phyloP scores from a whole-genome alignment of 35 echinoderm and acorn worm genomes.

The Heliocidaris tuberculata region DNA sequence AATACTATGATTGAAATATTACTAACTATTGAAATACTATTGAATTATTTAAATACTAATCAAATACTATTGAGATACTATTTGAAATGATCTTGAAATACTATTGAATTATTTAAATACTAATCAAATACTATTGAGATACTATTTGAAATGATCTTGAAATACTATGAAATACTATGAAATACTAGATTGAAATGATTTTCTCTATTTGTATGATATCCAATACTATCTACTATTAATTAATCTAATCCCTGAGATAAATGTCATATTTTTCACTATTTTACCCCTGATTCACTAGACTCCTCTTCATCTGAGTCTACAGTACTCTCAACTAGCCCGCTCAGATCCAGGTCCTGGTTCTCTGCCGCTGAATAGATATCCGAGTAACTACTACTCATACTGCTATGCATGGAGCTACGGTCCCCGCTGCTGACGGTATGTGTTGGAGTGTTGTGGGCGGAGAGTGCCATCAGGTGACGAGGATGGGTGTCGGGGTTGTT shows the following conservation, averaged over 20 bases:
- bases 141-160: no score
- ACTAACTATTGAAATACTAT: no score
- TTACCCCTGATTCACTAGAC: constrained; percentile 88
- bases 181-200: no score
- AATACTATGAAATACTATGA: neutral
- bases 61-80: no score
- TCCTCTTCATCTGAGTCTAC: constrained; percentile 99
- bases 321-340: constrained; percentile 79
- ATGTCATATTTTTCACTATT: neutral
- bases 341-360: constrained; percentile 78
- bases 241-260: no score
- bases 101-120: no score
- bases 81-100: no score
- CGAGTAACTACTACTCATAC: constrained; percentile 89
- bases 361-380: constrained; percentile 62
- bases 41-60: no score
- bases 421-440: constrained; percentile 80
- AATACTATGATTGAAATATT: no score
- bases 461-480: constrained; percentile 34
- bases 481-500: neutral
- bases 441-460: constrained; percentile 68
- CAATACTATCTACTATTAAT: no score
- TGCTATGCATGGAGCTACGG: constrained; percentile 89
- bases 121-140: no score
- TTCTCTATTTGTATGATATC: no score